A percentile compares a stretch with the other conserved stretches of the same genome.
These are phyloP conservation scores for Temnothorax curvispinosus DNA, from an alignment of 1,140 invertebrate genomes.

Conservation along the genomic window DNA sequence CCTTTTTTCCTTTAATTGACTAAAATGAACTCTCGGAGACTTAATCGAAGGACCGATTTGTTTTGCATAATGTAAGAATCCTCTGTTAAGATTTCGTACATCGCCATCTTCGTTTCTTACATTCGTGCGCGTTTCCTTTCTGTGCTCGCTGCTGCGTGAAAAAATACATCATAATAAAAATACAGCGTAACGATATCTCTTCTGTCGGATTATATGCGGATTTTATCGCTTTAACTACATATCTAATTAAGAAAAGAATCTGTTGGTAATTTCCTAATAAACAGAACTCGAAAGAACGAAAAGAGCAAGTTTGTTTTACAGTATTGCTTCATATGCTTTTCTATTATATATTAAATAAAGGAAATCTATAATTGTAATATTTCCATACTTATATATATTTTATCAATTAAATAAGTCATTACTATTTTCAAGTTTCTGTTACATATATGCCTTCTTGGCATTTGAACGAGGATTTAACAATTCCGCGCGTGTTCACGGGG, in stretches of 20 bases:
- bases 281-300: background rate
- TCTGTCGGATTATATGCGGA: background rate
- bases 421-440: background rate
- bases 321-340: background rate
- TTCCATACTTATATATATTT: background rate
- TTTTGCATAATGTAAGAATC: background rate
- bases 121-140: background rate
- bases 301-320: background rate
- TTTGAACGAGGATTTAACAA: background rate
- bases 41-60: background rate
- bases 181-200: background rate
- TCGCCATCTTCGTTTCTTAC: background rate
- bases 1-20: background rate
- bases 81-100: background rate
- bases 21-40: background rate
- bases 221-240: constrained; percentile 15
- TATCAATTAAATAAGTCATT: background rate
- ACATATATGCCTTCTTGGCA: no score
- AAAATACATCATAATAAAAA: background rate
- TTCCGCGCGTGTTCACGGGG: background rate
- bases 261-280: background rate
- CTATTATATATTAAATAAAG: background rate
- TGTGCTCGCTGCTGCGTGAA: background rate
- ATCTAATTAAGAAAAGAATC: constrained; percentile 6
- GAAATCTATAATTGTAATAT: background rate